phyloP scores from a whole-genome alignment of 1,140 invertebrate genomes.

The Planococcus citri region DNA sequence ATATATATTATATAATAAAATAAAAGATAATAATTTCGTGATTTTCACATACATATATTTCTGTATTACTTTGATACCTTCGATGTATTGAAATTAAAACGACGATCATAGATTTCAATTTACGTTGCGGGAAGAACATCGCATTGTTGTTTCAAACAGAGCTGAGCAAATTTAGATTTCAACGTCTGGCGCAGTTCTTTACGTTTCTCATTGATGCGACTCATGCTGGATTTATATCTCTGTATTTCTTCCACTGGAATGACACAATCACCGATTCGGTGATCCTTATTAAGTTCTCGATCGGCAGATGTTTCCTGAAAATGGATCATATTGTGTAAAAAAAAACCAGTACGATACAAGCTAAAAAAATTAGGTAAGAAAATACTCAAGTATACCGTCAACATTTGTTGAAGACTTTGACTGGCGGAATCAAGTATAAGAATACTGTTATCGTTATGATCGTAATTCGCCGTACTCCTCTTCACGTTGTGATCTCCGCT shows the following conservation, averaged over 20 bases:
- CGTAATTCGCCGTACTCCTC: not conserved
- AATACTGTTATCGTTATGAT: not conserved
- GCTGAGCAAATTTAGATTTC: conserved; percentile 62
- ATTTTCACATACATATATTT: conserved; percentile 10
- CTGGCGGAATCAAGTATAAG: conserved; percentile 9
- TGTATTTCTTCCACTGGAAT: conserved; percentile 77
- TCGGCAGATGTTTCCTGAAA: not conserved
- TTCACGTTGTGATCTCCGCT: not conserved
- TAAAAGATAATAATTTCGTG: conserved; percentile 7
- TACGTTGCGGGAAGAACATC: not conserved
- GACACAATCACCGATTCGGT: conserved; percentile 54
- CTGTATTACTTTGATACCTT: not conserved
- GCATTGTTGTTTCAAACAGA: conserved; percentile 3
- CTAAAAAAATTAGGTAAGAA: not conserved
- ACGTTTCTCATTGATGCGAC: conserved; percentile 60
- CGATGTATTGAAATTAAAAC: not conserved
- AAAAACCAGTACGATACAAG: not conserved
- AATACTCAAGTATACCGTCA: conserved; percentile 34
- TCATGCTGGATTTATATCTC: conserved; percentile 60
- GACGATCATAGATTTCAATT: not conserved
- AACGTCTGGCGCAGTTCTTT: conserved; percentile 66
- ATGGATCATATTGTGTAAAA: not conserved
- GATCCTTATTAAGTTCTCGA: conserved; percentile 42
- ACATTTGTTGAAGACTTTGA: conserved; percentile 30
- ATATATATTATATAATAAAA: conserved; percentile 9